phyloP scores from a whole-genome alignment of 2,888 invertebrate genomes.

The Eudasyphora cyanicolor region DNA sequence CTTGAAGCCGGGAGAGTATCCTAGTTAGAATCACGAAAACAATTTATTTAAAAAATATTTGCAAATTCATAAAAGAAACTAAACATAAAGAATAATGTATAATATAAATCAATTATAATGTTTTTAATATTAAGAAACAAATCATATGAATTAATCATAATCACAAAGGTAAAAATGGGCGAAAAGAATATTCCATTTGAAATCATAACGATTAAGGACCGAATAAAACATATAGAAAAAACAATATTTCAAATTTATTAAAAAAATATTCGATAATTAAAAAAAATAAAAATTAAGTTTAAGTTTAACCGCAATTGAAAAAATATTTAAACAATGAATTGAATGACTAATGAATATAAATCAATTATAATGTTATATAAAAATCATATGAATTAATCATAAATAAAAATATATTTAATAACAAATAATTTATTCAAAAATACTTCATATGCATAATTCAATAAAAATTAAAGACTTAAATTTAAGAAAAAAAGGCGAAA shows the following conservation, averaged over 20 bases:
- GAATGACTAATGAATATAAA: background rate
- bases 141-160: constrained; percentile 13
- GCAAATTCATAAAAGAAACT: too few relatives aligned
- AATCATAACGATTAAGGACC: background rate
- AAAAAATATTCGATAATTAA: background rate
- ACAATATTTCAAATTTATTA: background rate
- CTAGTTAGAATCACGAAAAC: too few relatives aligned
- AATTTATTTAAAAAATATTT: too few relatives aligned
- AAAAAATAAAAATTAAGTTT: background rate
- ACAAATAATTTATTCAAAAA: background rate
- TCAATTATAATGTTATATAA: constrained; percentile 7
- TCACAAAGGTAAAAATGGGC: background rate
- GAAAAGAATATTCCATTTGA: background rate
- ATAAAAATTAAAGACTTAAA: background rate
- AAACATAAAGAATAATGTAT: too few relatives aligned
- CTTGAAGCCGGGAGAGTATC: too few relatives aligned
- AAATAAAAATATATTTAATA: background rate
- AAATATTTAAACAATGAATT: background rate
- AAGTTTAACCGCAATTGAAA: background rate
- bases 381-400: background rate
- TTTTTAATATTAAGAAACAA: constrained; percentile 19
- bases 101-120: too few relatives aligned
- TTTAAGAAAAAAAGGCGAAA: background rate
- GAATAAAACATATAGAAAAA: background rate
- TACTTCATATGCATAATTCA: background rate